phyloP scores from a whole-genome alignment of 2,113 vertebrate genomes.

The Notechis scutatus region DNA sequence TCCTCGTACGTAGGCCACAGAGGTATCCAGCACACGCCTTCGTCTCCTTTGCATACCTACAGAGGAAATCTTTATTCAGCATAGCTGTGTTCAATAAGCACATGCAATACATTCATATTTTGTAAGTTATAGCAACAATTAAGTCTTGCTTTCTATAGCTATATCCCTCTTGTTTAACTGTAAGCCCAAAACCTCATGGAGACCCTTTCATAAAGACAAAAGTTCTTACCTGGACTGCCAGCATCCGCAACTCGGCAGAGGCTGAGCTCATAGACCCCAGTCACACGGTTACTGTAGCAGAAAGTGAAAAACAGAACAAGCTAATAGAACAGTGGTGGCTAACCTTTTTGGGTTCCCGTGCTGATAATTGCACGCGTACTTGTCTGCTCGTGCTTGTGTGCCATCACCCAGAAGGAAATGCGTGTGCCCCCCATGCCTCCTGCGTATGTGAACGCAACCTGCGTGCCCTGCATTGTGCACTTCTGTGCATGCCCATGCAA shows the following conservation, averaged over 20 bases:
- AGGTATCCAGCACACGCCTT: conserved; percentile 90
- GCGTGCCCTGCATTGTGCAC: too few relatives aligned
- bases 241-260: conserved; percentile 87
- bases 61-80: not conserved
- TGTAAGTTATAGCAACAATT: not conserved
- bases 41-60: conserved; percentile 94
- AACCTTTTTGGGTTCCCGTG: too few relatives aligned
- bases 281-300: conserved; percentile 84
- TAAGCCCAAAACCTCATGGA: not conserved
- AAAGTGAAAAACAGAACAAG: not conserved
- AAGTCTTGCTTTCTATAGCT: not conserved
- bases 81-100: not conserved
- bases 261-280: conserved; percentile 93
- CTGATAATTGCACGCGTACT: too few relatives aligned
- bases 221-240: conserved; percentile 86
- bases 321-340: not conserved
- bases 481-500: too few relatives aligned
- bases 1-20: conserved; percentile 90
- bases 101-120: not conserved
- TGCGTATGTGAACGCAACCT: too few relatives aligned
- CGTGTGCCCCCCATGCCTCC: too few relatives aligned
- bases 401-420: too few relatives aligned
- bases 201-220: not conserved
- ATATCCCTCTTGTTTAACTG: not conserved
- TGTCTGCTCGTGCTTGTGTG: too few relatives aligned